phyloP scores from a whole-genome alignment of 2,113 vertebrate species.

The Cyprinodon brontotheroides region DNA sequence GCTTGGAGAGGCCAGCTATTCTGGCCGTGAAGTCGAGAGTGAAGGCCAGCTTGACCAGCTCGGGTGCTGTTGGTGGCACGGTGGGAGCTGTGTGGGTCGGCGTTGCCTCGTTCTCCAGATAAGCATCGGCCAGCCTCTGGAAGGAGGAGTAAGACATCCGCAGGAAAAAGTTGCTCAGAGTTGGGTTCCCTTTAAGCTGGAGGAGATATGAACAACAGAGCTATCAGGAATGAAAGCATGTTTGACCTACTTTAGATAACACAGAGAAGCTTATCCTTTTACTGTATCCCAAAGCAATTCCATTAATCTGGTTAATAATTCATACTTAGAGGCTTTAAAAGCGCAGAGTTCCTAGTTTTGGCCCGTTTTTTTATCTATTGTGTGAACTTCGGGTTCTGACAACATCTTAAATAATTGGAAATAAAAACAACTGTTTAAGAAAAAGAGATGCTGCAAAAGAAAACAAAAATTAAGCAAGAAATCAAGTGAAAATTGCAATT shows the following conservation, averaged over 20 bases:
- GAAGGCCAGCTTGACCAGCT: slow-evolving; percentile 83
- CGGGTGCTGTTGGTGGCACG: slow-evolving; percentile 57
- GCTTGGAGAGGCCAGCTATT: slow-evolving; percentile 77
- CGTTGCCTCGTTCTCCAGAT: slow-evolving; percentile 66
- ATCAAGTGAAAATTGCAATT: background rate
- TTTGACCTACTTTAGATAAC: background rate
- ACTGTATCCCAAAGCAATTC: background rate
- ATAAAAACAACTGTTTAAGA: background rate
- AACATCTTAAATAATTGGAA: background rate
- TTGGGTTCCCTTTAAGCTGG: slow-evolving; percentile 82
- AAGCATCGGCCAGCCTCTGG: slow-evolving; percentile 82
- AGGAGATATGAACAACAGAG: background rate
- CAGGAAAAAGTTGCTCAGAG: slow-evolving; percentile 77
- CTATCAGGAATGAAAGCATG: background rate
- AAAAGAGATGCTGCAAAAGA: background rate
- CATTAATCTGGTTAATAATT: background rate
- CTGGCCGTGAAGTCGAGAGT: slow-evolving; percentile 82
- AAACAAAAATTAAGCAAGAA: background rate
- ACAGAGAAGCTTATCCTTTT: background rate
- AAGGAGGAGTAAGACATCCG: slow-evolving; percentile 85
- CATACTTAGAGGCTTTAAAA: background rate
- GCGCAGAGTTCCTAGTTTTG: background rate
- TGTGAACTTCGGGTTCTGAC: background rate
- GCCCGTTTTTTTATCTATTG: background rate
- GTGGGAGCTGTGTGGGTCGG: slow-evolving; percentile 28